Percentiles rank a stretch among this genome's conserved stretches.
Evolutionary conservation across 1,140 invertebrate species (phyloP).

Genomic region (Leucophenga varia): DNA sequence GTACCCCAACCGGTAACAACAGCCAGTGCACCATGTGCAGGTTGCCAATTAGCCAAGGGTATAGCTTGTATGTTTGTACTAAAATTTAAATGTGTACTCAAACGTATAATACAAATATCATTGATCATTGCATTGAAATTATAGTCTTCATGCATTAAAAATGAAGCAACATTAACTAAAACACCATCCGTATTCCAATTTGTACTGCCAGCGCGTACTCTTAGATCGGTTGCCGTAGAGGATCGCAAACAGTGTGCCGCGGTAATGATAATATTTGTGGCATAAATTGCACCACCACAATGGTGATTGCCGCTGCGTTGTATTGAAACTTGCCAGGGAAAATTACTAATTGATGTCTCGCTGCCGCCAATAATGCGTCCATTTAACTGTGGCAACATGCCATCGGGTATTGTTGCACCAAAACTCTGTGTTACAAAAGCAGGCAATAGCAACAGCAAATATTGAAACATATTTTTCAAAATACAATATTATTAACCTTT

Average conservation of each 20-base stretch:
- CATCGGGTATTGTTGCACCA: too few species aligned
- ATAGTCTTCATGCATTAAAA: slow-evolving; percentile 46
- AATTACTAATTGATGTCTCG: slow-evolving; percentile 24
- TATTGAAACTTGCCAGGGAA: slow-evolving; percentile 44
- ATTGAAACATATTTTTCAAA: too few species aligned
- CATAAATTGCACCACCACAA: slow-evolving; percentile 62
- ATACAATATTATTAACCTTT: too few species aligned
- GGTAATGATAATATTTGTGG: slow-evolving; percentile 59
- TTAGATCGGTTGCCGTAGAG: slow-evolving; percentile 21
- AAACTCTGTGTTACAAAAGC: neutral
- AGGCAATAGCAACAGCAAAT: neutral
- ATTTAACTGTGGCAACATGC: neutral
- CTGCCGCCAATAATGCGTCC: slow-evolving; percentile 58
- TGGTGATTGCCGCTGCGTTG: slow-evolving; percentile 57
- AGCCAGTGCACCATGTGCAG: slow-evolving; percentile 35
- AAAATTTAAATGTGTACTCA: slow-evolving; percentile 30
- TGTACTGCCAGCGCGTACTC: slow-evolving; percentile 42
- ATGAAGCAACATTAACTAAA: slow-evolving; percentile 30
- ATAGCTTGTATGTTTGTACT: slow-evolving; percentile 25
- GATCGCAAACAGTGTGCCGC: slow-evolving; percentile 63
- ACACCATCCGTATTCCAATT: slow-evolving; percentile 38
- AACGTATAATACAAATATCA: slow-evolving; percentile 47
- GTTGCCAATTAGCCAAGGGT: slow-evolving; percentile 24
- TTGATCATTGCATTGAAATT: slow-evolving; percentile 38
- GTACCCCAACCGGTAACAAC: slow-evolving; percentile 58